These are phyloP conservation scores for Tipula vernalis DNA, from an alignment of 2,888 invertebrate genomes.

Conservation along the genomic window DNA sequence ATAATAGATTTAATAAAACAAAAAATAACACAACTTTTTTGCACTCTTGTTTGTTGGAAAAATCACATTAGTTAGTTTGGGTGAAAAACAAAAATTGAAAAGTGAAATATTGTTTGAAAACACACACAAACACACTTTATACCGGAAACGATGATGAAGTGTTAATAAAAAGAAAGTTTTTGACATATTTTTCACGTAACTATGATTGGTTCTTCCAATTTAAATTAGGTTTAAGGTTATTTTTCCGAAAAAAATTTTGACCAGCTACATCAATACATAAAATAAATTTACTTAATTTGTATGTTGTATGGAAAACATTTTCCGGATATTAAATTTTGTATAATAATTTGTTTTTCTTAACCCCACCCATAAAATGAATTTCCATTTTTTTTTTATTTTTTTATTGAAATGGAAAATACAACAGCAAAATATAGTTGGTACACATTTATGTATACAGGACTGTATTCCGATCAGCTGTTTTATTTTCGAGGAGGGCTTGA, in stretches of 20 bases:
- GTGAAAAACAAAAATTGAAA: background rate
- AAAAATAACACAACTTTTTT: background rate
- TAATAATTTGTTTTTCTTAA: background rate
- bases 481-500: background rate
- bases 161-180: background rate
- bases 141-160: background rate
- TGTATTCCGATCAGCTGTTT: background rate
- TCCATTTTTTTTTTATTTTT: background rate
- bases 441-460: background rate
- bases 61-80: background rate
- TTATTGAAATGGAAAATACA: background rate
- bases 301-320: background rate
- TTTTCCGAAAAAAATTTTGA: background rate
- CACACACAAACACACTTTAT: background rate
- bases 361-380: background rate
- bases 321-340: conserved; percentile 4
- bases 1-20: background rate
- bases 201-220: background rate
- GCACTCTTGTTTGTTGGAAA: background rate
- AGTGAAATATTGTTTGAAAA: background rate
- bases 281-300: background rate
- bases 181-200: background rate
- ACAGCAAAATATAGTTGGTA: background rate
- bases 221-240: background rate
- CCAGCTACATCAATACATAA: background rate